Percentiles rank a stretch among this genome's conserved stretches.
phyloP scores from a whole-genome alignment of 1,140 invertebrate species.

The Lepidurus arcticus region DNA sequence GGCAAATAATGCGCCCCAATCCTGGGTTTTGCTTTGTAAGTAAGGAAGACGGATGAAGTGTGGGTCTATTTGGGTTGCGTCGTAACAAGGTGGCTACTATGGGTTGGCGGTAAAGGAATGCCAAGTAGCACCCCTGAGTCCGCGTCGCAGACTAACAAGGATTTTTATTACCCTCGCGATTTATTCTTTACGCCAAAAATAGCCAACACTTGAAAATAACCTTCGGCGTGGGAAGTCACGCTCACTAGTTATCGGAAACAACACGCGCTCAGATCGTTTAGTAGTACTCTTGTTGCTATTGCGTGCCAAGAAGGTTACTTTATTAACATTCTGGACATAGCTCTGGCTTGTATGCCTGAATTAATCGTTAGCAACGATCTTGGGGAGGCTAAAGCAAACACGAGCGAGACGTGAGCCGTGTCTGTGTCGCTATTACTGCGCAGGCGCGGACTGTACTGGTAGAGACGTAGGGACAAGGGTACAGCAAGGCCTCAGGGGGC shows the following conservation, averaged over 20 bases:
- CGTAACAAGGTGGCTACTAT: no score
- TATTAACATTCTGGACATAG: not conserved
- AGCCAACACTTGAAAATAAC: not conserved
- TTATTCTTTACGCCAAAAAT: not conserved
- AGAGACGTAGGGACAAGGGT: not conserved
- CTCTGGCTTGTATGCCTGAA: not conserved
- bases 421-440: not conserved
- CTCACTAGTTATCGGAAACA: not conserved
- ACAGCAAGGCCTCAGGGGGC: not conserved
- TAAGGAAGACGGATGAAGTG: no score
- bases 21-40: no score
- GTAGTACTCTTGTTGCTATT: not conserved
- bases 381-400: not conserved
- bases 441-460: not conserved
- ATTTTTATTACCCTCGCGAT: not conserved
- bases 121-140: no score
- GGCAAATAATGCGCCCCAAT: no score
- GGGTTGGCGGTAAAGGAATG: no score
- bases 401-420: not conserved
- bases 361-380: not conserved
- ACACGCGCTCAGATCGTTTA: not conserved
- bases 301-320: not conserved
- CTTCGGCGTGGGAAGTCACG: not conserved
- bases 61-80: no score
- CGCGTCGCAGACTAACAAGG: no score